Evolutionary conservation across 2,113 vertebrate species (phyloP), one percentile per base, ranked within the genome.

Genomic region (Eretmochelys imbricata): DNA sequence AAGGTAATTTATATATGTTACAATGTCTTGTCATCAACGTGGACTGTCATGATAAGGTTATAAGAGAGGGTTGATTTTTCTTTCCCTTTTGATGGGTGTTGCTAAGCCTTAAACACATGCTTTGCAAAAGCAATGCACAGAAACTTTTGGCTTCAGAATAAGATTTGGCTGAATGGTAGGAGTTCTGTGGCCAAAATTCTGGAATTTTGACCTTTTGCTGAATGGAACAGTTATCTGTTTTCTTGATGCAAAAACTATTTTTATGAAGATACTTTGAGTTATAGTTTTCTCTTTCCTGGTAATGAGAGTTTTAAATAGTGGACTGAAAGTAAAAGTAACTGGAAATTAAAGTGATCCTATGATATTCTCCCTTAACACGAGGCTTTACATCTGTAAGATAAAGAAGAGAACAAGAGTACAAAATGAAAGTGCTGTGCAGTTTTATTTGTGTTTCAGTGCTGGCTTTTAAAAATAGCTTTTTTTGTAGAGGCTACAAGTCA

Each of bases 141-240:
- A 95, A 95, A 89, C n/a, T 53, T 91, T 48, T 93, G 95, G 93
- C 95, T 93, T 94, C 89, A 85, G 88, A 95, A 96, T 95, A 76
- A 94, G 89, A 94, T 94, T 93, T 96, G 95, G 95, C 94, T 94
- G 88, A 94, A 95, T 57, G 0, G 7, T 91, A 89, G 84, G 55
- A 93, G 89, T 95, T 96, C 87, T 96, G 91, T 94, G 93, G 96
- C 96, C 97, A 97, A 97, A 96, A 91, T 96, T 97, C 96, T 96
- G 96, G 95, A 97, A 96, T 94, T 93, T 42, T 93, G 93, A 95
- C 96, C 94, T 97, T 97, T 96, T 93, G 89, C 91, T 97, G 89
- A 95, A 94, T 72, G 93, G 94, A 97, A 97, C 86, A 72, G 93
- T 96, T 96, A 95, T 97, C 93, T 96, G 91, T 92, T 95, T 97